phyloP scores from a whole-genome alignment of 2,797 vertebrate genomes.

The Muscicapa striata region DNA sequence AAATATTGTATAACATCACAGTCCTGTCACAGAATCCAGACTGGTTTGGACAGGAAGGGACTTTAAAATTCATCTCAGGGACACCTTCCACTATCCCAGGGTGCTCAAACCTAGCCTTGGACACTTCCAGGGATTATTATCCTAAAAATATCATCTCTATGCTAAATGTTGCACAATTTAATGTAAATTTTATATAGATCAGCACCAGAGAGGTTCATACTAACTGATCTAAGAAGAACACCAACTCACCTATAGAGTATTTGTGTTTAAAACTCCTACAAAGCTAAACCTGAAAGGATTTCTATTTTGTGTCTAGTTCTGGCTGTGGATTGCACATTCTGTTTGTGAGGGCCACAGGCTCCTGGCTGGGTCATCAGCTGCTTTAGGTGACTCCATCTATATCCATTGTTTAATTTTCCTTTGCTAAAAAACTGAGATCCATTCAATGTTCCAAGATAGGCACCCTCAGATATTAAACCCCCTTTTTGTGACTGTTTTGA shows the following conservation, averaged over 20 bases:
- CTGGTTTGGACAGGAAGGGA: not conserved
- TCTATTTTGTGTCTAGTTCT: not conserved
- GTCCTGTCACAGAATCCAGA: not conserved
- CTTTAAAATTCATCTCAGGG: not conserved
- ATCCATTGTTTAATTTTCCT: not conserved
- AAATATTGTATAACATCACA: not conserved
- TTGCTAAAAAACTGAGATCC: not conserved
- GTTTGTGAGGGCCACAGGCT: not conserved
- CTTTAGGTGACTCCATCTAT: not conserved
- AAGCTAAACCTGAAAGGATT: not conserved
- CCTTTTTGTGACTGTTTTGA: not conserved
- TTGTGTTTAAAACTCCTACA: not conserved
- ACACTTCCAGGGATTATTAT: not conserved
- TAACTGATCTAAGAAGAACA: not conserved
- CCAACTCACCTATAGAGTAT: not conserved
- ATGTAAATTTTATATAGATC: not conserved
- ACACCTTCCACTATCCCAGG: not conserved
- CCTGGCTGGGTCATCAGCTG: not conserved
- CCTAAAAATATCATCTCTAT: not conserved
- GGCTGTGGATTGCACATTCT: not conserved
- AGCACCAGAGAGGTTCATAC: not conserved
- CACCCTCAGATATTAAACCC: not conserved
- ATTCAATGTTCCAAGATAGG: fast-evolving
- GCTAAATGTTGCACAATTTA: not conserved
- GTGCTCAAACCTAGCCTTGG: not conserved